Evolutionary conservation across 2,888 invertebrate species (phyloP).

Genomic region (Agriopis aurantiaria): DNA sequence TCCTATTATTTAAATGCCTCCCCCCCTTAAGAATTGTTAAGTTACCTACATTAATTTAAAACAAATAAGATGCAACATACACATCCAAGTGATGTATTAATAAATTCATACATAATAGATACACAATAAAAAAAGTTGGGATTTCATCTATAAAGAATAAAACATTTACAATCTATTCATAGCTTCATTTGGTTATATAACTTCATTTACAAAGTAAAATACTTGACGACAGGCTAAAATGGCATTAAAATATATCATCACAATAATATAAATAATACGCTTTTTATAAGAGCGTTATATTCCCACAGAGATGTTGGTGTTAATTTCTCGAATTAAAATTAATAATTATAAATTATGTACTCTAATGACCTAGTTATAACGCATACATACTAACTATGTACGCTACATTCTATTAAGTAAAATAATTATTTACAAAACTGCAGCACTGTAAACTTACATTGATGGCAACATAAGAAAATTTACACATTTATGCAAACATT

Average conservation of each 20-base stretch:
- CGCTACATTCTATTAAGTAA: constrained; percentile 52
- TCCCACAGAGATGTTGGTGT: constrained; percentile 30
- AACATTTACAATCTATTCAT: constrained; percentile 76
- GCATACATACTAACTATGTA: constrained; percentile 15
- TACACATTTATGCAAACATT: constrained; percentile 45
- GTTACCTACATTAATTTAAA: too few species aligned
- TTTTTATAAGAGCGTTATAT: constrained; percentile 42
- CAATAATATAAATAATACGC: constrained; percentile 70
- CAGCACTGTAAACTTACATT: constrained; percentile 53
- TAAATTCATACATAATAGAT: constrained; percentile 79
- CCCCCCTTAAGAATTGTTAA: too few species aligned
- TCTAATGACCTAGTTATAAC: constrained; percentile 41
- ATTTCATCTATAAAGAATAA: constrained; percentile 79
- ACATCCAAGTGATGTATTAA: constrained; percentile 83
- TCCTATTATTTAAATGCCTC: too few species aligned
- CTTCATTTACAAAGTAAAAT: constrained; percentile 75
- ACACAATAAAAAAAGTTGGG: constrained; percentile 77
- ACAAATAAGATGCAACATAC: constrained; percentile 55
- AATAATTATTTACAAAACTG: constrained; percentile 63
- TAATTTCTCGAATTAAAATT: constrained; percentile 21
- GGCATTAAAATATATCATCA: constrained; percentile 84
- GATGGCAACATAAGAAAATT: constrained; percentile 57
- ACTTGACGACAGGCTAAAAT: constrained; percentile 78
- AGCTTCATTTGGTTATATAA: constrained; percentile 85
- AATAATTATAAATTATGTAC: constrained; percentile 36